Evolutionary conservation across 2,113 vertebrate species (phyloP), one percentile per base, ranked within the genome.

Genomic region (Platysteira castanea): DNA sequence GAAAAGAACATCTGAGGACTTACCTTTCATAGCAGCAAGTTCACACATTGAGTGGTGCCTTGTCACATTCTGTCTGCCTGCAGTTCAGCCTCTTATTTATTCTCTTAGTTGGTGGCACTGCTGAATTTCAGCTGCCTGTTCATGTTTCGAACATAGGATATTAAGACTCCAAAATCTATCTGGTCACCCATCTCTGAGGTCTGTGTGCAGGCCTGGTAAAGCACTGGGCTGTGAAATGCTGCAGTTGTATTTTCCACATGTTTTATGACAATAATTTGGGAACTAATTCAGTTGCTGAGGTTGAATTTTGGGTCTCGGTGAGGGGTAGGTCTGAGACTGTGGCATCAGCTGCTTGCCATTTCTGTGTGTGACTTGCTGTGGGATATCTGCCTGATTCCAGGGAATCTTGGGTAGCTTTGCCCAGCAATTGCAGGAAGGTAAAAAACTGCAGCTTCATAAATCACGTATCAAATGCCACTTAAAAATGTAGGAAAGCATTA

Each of bases 131-230:
- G 26, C 35, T 83, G 10, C 54, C 24, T 53, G 19, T 37, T 87
- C 8, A 1, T 53, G 22, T 22, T 21, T 42, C 52, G 52, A 2
- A 33, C 2, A 3, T 1, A 9, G 35, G 31, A 7, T 75, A 20
- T 59, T 59, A 19, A 52, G 49, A 33, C 33, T 24, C 31, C 60
- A 49, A 0, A 41, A 33, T 69, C 39, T 31, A 9, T 33, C 52
- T 79, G 64, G 18, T n/a, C n/a, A 30, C 76, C 31, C 41, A 4
- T 53, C 7, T 35, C 4, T 42, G 42, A 68, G 82, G 11, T 50
- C 31, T 78, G 17, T 52, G 28, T 56, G 75, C 53, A 56, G 47
- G 53, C 31, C 87, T 53, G 46, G 13, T 16, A 31, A 46, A 84
- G 70, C 81, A 79, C 4, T 2, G 26, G 61, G 2, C 37, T 75